Evolutionary conservation across 1,140 invertebrate species (phyloP), one percentile per base, ranked within the genome.

Genomic region (Metopolophium dirhodum): DNA sequence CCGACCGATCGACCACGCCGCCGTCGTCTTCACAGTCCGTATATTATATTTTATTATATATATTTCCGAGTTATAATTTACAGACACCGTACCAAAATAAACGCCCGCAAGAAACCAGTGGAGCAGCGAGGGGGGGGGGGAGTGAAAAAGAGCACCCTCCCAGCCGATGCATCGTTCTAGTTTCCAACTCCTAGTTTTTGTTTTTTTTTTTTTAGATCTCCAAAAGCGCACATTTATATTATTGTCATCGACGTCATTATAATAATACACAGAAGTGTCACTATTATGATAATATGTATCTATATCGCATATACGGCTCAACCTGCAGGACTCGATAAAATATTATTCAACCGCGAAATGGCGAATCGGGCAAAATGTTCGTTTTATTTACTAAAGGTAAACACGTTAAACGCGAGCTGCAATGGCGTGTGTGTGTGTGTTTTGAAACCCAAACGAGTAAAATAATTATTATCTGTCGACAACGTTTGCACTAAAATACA

Each of bases 391-490:
- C n/a, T 20, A n/a, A 35, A 77, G n/a, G 61, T 77, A 77, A n/a
- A 77, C n/a, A 77, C n/a, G 61, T 14, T 77, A 77, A 77, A 77
- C 61, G 61, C 3, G 30, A 18, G 30, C 14, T 77, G 61, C 6
- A 8, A 26, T 30, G 9, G 7, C 11, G 14, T 35, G 30, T n/a
- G 11, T 68, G 11, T 68, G 30, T 77, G 14, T n/a, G n/a, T 77
- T n/a, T 77, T n/a, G 30, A 77, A 77, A 77, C 61, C n/a, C 61
- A 2, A 77, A 77, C 61, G 61, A 77, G 6, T 30, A n/a, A n/a
- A 77, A 77, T 77, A 77, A 77, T 77, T 77, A 77, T 77, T 68
- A 77, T 77, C 30, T 77, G 61, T 77, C n/a, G 61, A 77, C 61
- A 77, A n/a, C 30, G 61, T 77, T 77, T 77, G n/a, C 18, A 77